These are phyloP conservation scores for Corythoichthys intestinalis DNA, from an alignment of 2,113 vertebrate genomes.

Conservation along the genomic window DNA sequence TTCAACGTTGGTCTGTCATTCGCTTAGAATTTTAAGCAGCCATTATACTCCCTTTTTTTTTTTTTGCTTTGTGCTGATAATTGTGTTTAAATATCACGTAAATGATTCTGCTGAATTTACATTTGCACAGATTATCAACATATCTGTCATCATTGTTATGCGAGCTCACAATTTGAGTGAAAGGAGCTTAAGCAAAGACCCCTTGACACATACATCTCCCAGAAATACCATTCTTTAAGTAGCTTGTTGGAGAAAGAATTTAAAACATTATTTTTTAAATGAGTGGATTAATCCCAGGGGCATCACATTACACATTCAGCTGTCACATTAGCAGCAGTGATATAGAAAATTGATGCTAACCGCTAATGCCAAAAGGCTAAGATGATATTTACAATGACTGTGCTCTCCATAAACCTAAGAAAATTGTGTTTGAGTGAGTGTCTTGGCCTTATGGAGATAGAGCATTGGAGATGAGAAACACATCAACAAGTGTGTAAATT, in stretches of 20 bases:
- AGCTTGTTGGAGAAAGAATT: not conserved
- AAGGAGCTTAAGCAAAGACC: constrained; percentile 1
- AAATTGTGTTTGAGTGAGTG: not conserved
- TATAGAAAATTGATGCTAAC: not conserved
- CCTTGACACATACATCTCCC: not conserved
- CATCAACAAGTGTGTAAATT: not conserved
- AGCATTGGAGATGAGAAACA: not conserved
- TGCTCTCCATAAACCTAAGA: constrained; percentile 3
- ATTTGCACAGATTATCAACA: not conserved
- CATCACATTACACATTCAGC: not conserved
- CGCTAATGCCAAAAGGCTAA: not conserved
- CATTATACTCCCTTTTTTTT: not conserved
- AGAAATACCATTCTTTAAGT: not conserved
- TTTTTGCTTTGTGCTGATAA: not conserved
- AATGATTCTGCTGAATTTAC: not conserved
- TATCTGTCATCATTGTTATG: not conserved
- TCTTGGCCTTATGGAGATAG: not conserved
- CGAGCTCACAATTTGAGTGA: not conserved
- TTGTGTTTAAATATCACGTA: not conserved
- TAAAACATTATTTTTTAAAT: not conserved
- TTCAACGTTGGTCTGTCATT: not conserved
- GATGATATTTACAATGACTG: constrained; percentile 2
- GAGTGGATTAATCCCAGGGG: not conserved
- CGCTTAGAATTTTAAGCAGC: not conserved
- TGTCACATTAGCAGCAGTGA: not conserved